phyloP scores from a whole-genome alignment of 2,888 invertebrate species.

The Bombylius major region DNA sequence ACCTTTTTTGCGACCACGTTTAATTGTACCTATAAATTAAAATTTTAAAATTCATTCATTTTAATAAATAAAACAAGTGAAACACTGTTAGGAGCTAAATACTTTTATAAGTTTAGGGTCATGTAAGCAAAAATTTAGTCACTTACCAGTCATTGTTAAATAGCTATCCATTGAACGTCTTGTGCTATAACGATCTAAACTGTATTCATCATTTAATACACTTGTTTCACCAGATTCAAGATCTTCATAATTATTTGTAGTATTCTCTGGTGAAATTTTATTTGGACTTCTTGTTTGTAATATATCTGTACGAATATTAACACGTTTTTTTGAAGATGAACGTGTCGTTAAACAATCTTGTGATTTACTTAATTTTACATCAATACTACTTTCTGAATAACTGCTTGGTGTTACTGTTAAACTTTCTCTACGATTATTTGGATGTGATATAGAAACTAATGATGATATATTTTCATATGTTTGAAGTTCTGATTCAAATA shows the following conservation, averaged over 20 bases:
- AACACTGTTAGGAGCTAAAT: too few relatives aligned
- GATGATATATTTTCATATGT: constrained; percentile 32
- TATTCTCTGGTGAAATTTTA: constrained; percentile 7
- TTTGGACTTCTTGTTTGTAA: constrained; percentile 27
- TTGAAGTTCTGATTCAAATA: constrained; percentile 38
- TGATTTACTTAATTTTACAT: constrained; percentile 32
- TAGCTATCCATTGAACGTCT: constrained; percentile 45
- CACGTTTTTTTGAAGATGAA: constrained; percentile 45
- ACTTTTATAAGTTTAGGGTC: too few relatives aligned
- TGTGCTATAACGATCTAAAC: constrained; percentile 44
- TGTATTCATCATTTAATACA: constrained; percentile 30
- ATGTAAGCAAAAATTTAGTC: too few relatives aligned
- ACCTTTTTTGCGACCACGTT: constrained; percentile 57
- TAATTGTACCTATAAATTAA: constrained; percentile 46
- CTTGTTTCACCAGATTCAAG: constrained; percentile 35
- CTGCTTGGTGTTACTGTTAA: constrained; percentile 36
- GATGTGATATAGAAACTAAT: constrained; percentile 16
- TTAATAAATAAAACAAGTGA: too few relatives aligned
- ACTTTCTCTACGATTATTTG: constrained; percentile 15
- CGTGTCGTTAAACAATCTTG: constrained; percentile 35
- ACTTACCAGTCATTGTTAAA: constrained; percentile 46
- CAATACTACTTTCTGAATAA: constrained; percentile 34
- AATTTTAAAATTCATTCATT: too few relatives aligned
- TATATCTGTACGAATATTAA: constrained; percentile 47
- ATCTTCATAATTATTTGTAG: constrained; percentile 30